phyloP scores from a whole-genome alignment of 2,797 vertebrate species.

The Premnoplex brunnescens region DNA sequence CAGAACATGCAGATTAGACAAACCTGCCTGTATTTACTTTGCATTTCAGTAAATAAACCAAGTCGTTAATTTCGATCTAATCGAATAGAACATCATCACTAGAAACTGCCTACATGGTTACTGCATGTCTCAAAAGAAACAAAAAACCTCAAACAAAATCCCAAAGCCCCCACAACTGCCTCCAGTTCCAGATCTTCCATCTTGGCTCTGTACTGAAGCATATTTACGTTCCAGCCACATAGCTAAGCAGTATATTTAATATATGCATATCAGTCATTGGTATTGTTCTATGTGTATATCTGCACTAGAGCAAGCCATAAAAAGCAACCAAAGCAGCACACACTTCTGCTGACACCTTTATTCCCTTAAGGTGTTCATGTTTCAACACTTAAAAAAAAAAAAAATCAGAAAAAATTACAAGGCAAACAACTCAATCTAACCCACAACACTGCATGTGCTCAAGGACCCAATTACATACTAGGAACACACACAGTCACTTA shows the following conservation, averaged over 20 bases:
- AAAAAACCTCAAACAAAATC: background rate
- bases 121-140: background rate
- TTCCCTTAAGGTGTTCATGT: background rate
- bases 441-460: background rate
- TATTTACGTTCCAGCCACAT: background rate
- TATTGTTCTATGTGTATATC: background rate
- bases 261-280: rapidly evolving
- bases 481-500: background rate
- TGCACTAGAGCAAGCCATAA: background rate
- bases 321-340: background rate
- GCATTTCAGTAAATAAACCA: background rate
- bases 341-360: background rate
- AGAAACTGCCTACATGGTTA: background rate
- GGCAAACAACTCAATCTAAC: background rate
- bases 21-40: background rate
- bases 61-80: background rate
- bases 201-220: background rate
- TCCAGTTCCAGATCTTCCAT: background rate
- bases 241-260: background rate
- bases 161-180: background rate
- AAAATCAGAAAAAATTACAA: background rate
- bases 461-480: background rate
- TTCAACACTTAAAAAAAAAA: background rate
- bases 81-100: background rate
- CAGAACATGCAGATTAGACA: background rate